phyloP scores from a whole-genome alignment of 2,888 invertebrate species.

The Homarus gammarus region DNA sequence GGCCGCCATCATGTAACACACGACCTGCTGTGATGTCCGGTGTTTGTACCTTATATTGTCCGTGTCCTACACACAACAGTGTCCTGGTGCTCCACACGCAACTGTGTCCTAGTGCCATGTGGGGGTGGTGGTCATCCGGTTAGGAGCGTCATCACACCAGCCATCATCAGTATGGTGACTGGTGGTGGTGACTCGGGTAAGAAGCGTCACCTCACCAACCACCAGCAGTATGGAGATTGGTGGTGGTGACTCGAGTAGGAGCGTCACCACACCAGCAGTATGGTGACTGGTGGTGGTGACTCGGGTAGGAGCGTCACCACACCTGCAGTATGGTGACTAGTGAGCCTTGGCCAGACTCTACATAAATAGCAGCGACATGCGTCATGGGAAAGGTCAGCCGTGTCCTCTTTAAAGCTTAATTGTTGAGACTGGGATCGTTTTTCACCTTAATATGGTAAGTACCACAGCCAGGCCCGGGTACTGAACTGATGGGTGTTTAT shows the following conservation, averaged over 20 bases:
- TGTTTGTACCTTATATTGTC: too few species aligned
- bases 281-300: neutral
- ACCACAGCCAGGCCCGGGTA: too few species aligned
- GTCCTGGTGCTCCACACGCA: too few species aligned
- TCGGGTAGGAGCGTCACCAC: neutral
- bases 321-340: too few species aligned
- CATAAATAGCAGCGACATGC: neutral
- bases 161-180: neutral
- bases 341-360: too few species aligned
- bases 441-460: neutral
- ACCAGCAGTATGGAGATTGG: neutral
- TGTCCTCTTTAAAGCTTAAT: neutral
- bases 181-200: neutral
- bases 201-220: neutral
- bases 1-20: too few species aligned
- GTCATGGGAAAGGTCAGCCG: slow-evolving; percentile 7
- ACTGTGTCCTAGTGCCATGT: too few species aligned
- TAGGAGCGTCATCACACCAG: neutral
- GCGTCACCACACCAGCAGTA: neutral
- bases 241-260: neutral
- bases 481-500: too few species aligned
- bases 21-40: too few species aligned
- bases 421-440: neutral
- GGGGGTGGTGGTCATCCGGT: neutral
- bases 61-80: too few species aligned